Base-by-base conservation (phyloP, 2,888 invertebrate genomes). In the Acleris emargana region DNA sequence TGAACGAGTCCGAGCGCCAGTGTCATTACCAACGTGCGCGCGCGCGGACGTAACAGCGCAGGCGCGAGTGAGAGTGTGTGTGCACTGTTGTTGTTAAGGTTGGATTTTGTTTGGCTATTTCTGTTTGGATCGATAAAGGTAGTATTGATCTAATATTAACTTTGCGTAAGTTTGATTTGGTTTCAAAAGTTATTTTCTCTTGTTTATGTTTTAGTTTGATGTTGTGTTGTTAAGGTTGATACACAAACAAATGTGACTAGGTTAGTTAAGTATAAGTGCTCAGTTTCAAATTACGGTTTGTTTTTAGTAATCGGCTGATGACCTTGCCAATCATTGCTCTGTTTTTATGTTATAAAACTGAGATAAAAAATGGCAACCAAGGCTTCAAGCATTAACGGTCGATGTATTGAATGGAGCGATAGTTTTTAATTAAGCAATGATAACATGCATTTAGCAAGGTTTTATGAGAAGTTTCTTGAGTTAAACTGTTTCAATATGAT, bases 1-100 rank as follows among this genome's bases (percentile, higher is more conserved):
- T 45, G 45, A 38, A 38, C 38, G 38, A 38, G 38, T 17, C 45
- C n/a, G 17, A 45, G 45, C 45, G 52, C 32, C 54, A 54, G 54
- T 54, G 42, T 9, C 16, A 2, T 16, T 11, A 22, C 16, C 18
- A 54, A 4, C 42, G 42, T 38, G 16, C 54, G 54, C 42, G 54
- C 42, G 54, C 42, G 42, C n/a, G 20, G 18, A 49, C 49, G 49
- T 49, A 2, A 11, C 6, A 11, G 45, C 45, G 45, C 45, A 45
- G n/a, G 18, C 17, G 42, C 32, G 53, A 32, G 53, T 54, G 1
- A 22, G 54, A 42, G 38, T 54, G 38, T 54, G 38, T 53, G 32
- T 53, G 54, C 45, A 17, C 32, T 3, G 6, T 45, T 45, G 45
- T 17, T 17, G 45, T 17, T 45, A 45, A 16, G 45, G 45, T 45